These are phyloP conservation scores for Mirounga angustirostris DNA, from an alignment of 2,113 vertebrate genomes.

Conservation along the genomic window DNA sequence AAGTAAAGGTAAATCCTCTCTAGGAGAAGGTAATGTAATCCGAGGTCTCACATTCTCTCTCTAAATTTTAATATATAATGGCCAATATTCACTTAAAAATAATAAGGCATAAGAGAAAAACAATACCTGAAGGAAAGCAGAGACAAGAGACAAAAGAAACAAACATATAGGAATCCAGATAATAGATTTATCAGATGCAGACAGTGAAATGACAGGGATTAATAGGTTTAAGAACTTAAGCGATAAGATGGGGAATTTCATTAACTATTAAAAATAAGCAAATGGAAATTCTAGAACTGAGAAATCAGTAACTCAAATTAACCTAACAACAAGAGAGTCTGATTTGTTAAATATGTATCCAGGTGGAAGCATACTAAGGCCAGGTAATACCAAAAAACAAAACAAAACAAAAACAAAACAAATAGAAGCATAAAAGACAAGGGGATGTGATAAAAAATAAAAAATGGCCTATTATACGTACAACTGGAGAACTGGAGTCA, in stretches of 20 bases:
- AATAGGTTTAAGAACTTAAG: conserved; percentile 56
- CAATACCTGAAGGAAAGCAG: conserved; percentile 10
- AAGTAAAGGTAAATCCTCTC: background rate
- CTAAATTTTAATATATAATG: background rate
- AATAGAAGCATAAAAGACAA: background rate
- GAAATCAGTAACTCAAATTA: conserved; percentile 14
- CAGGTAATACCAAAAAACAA: background rate
- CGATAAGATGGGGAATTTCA: conserved; percentile 38
- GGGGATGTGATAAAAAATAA: background rate
- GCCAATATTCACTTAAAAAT: conserved; percentile 28
- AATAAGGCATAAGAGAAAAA: background rate
- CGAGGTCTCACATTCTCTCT: background rate
- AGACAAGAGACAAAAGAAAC: conserved; percentile 49
- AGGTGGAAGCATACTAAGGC: background rate
- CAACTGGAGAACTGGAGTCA: background rate
- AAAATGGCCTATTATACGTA: background rate
- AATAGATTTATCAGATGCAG: conserved; percentile 63
- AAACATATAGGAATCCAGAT: conserved; percentile 32
- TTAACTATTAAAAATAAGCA: conserved; percentile 63
- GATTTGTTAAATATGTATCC: background rate
- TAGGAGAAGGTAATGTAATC: background rate
- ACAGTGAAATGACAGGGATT: conserved; percentile 44
- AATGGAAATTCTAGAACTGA: conserved; percentile 42
- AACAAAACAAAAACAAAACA: background rate
- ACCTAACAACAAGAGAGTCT: background rate